Evolutionary conservation across 2,888 invertebrate genomes (phyloP), one percentile per base, ranked within the genome.

Genomic region (Thelaira solivaga): DNA sequence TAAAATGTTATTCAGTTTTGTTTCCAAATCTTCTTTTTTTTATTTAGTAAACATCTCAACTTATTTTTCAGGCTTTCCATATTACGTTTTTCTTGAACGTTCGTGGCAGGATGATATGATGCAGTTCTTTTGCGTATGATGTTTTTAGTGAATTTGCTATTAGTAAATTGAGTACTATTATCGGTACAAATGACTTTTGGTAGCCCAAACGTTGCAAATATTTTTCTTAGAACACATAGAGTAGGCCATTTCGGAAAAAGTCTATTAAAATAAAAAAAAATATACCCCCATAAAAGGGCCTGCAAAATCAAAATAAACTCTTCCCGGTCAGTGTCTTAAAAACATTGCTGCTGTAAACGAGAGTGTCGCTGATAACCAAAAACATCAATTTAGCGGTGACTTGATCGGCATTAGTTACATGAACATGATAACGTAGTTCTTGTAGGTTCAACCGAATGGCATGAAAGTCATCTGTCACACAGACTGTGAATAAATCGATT

Each of bases 41-140:
- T 11, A 29, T 22, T 10, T 51, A 41, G 10, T 22, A 5, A 41
- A 26, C 59, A 61, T 6, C 59, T 59, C 11, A 51, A 39, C 1
- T 26, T n/a, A 24, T 49, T 59, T 26, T 65, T 64, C 0, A 64
- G 11, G 0, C 47, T 64, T 31, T 51, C 36, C 5, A 64, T 64
- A 24, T 31, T 31, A 7, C 51, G 29, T 51, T 51, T 18, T 1
- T 29, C 51, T 18, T 31, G 47, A 8, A 24, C 69, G 39, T 81
- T 81, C 22, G 76, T 78, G 2, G 76, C 78, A 13, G 80, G 74
- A 13, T 81, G 78, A 24, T 79, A 76, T n/a, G 64, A 69, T 29
- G 76, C 65, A 0, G 31, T 68, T 22, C 39, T 43, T 47, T 77
- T 80, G 11, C 78, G 73, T 8, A 71, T 7, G 22, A 78, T 62